Evolutionary conservation across 2,888 invertebrate species (phyloP).

Genomic region (Pollenia angustigena): DNA sequence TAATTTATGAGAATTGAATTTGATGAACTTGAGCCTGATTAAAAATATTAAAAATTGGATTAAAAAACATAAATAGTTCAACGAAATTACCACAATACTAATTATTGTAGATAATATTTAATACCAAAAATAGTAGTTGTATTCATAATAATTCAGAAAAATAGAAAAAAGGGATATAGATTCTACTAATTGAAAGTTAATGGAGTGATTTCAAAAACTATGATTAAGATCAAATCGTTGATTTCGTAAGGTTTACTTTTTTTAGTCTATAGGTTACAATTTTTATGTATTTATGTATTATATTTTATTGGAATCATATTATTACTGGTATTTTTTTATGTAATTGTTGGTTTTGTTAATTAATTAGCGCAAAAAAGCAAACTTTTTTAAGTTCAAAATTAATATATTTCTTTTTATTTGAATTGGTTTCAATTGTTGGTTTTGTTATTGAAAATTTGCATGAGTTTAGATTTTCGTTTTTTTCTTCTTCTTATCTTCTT

Average conservation of each 20-base stretch:
- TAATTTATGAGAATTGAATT: no score
- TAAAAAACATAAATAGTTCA: no score
- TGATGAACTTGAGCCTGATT: no score
- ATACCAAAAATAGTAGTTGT: no score
- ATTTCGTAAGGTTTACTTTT: conserved; percentile 68
- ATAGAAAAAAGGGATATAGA: not conserved
- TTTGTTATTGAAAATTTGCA: conserved; percentile 29
- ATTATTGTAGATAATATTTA: no score
- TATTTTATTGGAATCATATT: conserved; percentile 25
- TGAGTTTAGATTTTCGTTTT: conserved; percentile 37
- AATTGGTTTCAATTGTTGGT: not conserved
- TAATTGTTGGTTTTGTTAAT: conserved; percentile 22
- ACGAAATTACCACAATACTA: no score
- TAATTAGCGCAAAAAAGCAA: conserved; percentile 67
- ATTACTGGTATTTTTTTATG: conserved; percentile 19
- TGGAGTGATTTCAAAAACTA: conserved; percentile 54
- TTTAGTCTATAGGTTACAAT: conserved; percentile 71
- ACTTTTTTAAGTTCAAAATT: conserved; percentile 33
- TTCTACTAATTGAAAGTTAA: not conserved
- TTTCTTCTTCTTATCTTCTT: not conserved
- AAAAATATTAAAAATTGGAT: no score
- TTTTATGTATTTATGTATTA: conserved; percentile 33
- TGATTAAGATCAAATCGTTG: conserved; percentile 72
- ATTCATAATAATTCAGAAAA: no score
- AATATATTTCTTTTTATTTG: not conserved